Percentiles rank a stretch among this genome's conserved stretches.
These are phyloP conservation scores for Laupala kohalensis DNA, from an alignment of 1,140 invertebrate species.

Conservation along the genomic window DNA sequence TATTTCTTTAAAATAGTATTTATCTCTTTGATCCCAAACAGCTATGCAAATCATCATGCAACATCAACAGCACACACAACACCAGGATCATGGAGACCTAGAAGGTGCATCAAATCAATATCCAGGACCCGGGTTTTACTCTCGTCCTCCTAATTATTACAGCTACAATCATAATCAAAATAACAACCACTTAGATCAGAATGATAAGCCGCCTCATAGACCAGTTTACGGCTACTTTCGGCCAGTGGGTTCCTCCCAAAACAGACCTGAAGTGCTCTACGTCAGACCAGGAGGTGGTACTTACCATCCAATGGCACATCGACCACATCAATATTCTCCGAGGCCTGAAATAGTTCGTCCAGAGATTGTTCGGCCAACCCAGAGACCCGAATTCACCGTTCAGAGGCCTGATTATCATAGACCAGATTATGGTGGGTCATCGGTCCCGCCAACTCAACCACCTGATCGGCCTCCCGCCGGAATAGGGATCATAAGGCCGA, in stretches of 20 bases:
- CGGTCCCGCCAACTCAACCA: not conserved
- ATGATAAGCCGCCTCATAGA: not conserved
- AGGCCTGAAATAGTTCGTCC: not conserved
- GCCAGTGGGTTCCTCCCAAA: not conserved
- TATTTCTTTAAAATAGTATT: too few species aligned
- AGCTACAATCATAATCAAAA: not conserved
- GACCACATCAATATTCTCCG: slow-evolving; percentile 1
- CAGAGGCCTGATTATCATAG: not conserved
- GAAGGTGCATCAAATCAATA: not conserved
- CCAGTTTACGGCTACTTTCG: not conserved
- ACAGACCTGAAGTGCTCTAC: slow-evolving; percentile 3
- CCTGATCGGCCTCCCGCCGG: not conserved
- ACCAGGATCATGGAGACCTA: not conserved
- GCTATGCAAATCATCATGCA: not conserved
- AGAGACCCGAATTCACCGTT: not conserved
- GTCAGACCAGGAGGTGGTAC: not conserved
- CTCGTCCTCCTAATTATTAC: not conserved
- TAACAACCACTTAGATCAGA: not conserved
- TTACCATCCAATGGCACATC: slow-evolving; percentile 1
- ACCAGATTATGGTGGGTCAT: not conserved
- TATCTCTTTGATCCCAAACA: not conserved
- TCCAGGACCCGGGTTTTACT: not conserved
- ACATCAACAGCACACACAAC: not conserved
- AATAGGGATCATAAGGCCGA: not conserved
- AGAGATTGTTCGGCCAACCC: not conserved